These are phyloP conservation scores for Petromus typicus DNA, from an alignment of 2,113 vertebrate species.

Conservation along the genomic window DNA sequence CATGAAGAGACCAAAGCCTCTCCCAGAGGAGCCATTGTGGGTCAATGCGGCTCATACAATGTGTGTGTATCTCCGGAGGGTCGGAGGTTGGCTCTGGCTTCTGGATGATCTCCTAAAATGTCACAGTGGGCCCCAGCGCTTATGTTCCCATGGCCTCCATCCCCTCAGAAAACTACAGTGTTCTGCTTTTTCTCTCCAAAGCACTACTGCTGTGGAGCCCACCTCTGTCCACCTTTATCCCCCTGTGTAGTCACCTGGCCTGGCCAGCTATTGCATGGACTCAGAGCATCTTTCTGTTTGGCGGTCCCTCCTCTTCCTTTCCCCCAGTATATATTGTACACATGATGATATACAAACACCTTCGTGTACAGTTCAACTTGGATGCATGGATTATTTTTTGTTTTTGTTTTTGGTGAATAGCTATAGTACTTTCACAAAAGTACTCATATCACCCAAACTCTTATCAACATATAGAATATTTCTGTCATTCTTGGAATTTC, in stretches of 20 bases:
- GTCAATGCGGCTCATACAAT: neutral
- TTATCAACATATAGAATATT: neutral
- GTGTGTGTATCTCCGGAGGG: neutral
- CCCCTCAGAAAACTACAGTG: too few species aligned
- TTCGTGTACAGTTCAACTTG: neutral
- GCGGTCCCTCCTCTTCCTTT: neutral
- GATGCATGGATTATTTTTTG: neutral
- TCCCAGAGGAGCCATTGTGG: neutral
- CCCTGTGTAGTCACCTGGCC: neutral
- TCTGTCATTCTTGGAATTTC: neutral
- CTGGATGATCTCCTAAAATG: neutral
- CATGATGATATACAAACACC: neutral
- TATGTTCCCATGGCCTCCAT: neutral
- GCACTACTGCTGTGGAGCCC: neutral
- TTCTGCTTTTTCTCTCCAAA: neutral
- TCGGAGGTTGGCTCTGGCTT: neutral
- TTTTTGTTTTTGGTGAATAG: neutral
- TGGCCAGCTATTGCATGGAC: neutral
- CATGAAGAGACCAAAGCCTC: neutral
- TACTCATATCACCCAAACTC: neutral
- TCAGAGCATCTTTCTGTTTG: neutral
- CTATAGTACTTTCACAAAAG: neutral
- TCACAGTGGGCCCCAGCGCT: neutral
- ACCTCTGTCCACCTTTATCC: neutral
- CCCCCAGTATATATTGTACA: neutral